Evolutionary conservation across 2,797 vertebrate species (phyloP), one percentile per base, ranked within the genome.

Genomic region (Crenichthys baileyi): DNA sequence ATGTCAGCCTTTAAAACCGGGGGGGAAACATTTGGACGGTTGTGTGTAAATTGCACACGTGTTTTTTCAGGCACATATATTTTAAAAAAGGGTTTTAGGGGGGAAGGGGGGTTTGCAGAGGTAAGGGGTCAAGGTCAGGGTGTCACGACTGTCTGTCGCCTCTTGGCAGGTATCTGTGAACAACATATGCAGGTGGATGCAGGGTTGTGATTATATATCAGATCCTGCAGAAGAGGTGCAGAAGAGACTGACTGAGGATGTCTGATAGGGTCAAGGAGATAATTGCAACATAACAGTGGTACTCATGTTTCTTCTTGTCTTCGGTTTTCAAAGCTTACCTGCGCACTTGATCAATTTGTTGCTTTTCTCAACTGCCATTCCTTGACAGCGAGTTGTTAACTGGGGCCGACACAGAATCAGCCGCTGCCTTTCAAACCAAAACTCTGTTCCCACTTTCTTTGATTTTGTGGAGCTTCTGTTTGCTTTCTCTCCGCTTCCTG

Each of bases 1-100:
- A 80, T 72, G 81, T 92, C 92, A 91, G 78, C 88, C 91, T n/a
- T n/a, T n/a, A n/a, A 88, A 92, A 88, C 77, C 1, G 77, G 84
- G 73, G 78, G 84, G 90, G n/a, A n/a, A n/a, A 93, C 87, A 29
- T 85, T 85, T 18, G 26, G 12, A 29, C 11, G 26, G n/a, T n/a
- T 71, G 81, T 80, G 79, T 80, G 80, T 73, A 0, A 58, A 81
- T 20, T 20, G 80, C 67, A 31, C 72, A 46, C 18, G 77, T 84
- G 84, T 85, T 79, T 90, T 90, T 87, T 87, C 71, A 82, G 87
- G 87, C 78, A 81, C 81, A 83, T 72, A 73, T n/a, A n/a, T n/a
- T n/a, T n/a, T n/a, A n/a, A n/a, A n/a, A n/a, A n/a, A 87, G 83
- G 82, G 86, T 87, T 90, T 83, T 61, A 73, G 77, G 79, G 78